Percentiles rank a stretch among this genome's conserved stretches.
Evolutionary conservation across 2,797 vertebrate species (phyloP).

Genomic region (Smutsia gigantea): DNA sequence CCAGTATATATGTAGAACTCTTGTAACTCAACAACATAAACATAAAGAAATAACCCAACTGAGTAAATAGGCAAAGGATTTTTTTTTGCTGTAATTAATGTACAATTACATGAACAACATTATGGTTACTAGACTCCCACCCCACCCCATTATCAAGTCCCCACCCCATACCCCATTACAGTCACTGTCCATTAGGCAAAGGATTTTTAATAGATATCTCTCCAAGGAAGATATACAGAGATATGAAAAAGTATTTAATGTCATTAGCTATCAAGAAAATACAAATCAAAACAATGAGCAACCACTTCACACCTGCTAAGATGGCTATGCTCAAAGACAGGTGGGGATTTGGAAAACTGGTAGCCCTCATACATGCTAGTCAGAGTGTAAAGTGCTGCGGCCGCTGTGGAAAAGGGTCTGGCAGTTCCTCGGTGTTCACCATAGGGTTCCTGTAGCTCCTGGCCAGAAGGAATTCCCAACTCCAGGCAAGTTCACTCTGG

Average conservation of each 20-base stretch:
- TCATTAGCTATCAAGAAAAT: neutral
- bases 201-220: neutral
- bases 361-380: neutral
- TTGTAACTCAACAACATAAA: neutral
- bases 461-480: no score
- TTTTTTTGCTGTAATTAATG: no score
- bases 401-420: neutral
- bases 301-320: neutral
- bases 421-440: neutral
- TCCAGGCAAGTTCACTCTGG: accelerated
- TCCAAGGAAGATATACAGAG: neutral
- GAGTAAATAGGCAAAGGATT: neutral
- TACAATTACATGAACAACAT: no score
- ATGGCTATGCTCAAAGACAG: neutral
- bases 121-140: no score
- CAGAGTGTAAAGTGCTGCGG: neutral
- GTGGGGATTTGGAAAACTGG: neutral
- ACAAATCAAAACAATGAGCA: neutral
- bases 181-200: neutral
- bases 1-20: neutral
- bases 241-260: neutral
- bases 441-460: neutral
- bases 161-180: no score
- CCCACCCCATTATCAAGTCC: no score
- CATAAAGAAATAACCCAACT: neutral